Evolutionary conservation across 1,140 invertebrate genomes (phyloP).

Genomic region (Globodera rostochiensis): DNA sequence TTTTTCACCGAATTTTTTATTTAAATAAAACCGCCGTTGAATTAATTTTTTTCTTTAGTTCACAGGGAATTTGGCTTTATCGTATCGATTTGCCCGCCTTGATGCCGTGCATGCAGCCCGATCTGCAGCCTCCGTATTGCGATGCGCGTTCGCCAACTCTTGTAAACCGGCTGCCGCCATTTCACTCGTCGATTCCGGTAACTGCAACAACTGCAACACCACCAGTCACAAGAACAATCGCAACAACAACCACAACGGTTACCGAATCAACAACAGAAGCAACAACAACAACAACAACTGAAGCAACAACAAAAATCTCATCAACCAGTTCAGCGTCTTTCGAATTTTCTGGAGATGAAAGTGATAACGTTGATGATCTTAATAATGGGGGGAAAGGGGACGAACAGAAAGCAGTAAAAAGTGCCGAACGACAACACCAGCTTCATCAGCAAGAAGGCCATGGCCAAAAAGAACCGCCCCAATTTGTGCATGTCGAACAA

Average conservation of each 20-base stretch:
- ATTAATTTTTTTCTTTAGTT: constrained; percentile 13
- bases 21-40: too few relatives aligned
- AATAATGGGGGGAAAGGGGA: not conserved
- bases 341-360: not conserved
- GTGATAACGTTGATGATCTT: not conserved
- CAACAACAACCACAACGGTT: not conserved
- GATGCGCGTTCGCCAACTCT: constrained; percentile 57
- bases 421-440: not conserved
- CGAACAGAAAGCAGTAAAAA: not conserved
- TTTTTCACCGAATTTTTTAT: not conserved
- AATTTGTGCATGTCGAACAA: not conserved
- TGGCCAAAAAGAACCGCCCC: not conserved
- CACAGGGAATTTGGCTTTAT: constrained; percentile 63
- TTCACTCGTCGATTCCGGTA: not conserved
- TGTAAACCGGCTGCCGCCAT: constrained; percentile 20
- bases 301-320: not conserved
- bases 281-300: not conserved
- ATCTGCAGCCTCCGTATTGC: constrained; percentile 60
- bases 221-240: not conserved
- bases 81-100: constrained; percentile 52
- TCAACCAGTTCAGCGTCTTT: too few relatives aligned
- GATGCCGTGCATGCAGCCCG: constrained; percentile 47
- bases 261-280: not conserved
- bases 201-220: not conserved
- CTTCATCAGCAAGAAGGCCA: not conserved